These are phyloP conservation scores for Elymnias hypermnestra DNA, from an alignment of 1,140 invertebrate species.

Conservation along the genomic window DNA sequence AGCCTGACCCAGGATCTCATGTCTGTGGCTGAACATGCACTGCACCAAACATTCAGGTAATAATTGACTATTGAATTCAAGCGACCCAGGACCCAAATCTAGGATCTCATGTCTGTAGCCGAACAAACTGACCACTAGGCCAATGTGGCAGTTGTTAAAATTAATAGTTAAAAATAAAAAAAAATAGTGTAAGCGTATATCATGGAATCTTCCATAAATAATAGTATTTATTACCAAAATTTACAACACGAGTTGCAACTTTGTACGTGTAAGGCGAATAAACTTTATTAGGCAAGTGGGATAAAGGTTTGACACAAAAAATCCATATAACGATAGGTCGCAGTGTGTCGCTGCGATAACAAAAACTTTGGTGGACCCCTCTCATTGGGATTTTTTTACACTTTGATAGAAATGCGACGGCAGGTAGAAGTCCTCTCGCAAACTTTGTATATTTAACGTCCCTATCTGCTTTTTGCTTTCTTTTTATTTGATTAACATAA, in stretches of 20 bases:
- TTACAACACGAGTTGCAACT: conserved; percentile 37
- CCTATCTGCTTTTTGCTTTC: conserved; percentile 28
- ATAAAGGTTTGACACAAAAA: conserved; percentile 64
- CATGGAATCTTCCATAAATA: too few relatives aligned
- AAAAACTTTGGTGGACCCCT: conserved; percentile 65
- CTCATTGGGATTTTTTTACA: conserved; percentile 59
- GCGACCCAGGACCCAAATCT: too few relatives aligned
- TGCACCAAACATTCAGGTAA: too few relatives aligned
- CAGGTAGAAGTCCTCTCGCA: conserved; percentile 63
- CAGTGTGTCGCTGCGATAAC: conserved; percentile 52
- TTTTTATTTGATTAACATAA: conserved; percentile 15
- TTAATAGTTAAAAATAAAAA: too few relatives aligned
- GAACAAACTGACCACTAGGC: too few relatives aligned
- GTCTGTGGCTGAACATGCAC: too few relatives aligned
- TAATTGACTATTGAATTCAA: too few relatives aligned
- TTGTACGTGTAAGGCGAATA: conserved; percentile 46
- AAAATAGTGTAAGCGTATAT: too few relatives aligned
- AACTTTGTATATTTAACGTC: conserved; percentile 44
- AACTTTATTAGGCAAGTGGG: conserved; percentile 67
- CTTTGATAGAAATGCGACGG: conserved; percentile 55
- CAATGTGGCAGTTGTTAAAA: too few relatives aligned
- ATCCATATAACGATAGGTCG: conserved; percentile 55
- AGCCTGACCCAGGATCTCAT: too few relatives aligned
- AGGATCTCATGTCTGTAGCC: too few relatives aligned
- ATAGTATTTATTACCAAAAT: too few relatives aligned